Base-by-base conservation (phyloP, 2,797 vertebrate genomes). In the Tapirus indicus region DNA sequence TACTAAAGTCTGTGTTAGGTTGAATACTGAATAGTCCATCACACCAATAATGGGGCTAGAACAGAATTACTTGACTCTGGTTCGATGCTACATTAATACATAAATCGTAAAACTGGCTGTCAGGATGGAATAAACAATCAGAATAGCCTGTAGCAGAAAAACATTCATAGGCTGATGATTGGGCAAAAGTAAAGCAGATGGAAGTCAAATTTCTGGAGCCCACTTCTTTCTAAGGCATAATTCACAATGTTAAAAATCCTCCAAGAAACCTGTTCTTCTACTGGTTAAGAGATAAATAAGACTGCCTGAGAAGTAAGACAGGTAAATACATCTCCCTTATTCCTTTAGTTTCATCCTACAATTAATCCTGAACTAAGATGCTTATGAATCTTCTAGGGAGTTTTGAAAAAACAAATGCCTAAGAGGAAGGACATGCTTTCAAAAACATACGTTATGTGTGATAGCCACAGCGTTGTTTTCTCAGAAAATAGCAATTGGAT, bases 321-420 rank as follows among this genome's bases (percentile, higher is more conserved):
- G 95, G 86, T 89, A 93, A 97, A 93, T 97, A 88, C 38, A 96
- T 91, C 87, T 93, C 72, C 62, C 32, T 60, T 85, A 92, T 93
- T 85, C 38, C 90, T 97, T 66, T 66, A 64, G 25, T 84, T 94
- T 74, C 58, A 58, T 80, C 60, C 35, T 58, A 79, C 64, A 96
- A 78, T 97, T 98, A 97, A 97, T 98, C 91, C 82, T 90, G 80
- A 88, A 78, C 62, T 71, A 93, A 91, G 96, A 94, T 85, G 66
- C 71, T 74, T 94, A 74, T 69, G 75, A 87, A 95, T 82, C 62
- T 93, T 86, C 72, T 60, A 41, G 82, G 38, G 80, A 95, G 38
- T 88, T 96, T 83, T 82, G 49, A 90, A 68, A 93, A 94, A 75
- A 68, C 49, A 94, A 91, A 82, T 56, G 18, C 44, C 77, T 49